Conservation (phyloP, 2,113 vertebrate species). For the Psittacula cyanocephala region DNA sequence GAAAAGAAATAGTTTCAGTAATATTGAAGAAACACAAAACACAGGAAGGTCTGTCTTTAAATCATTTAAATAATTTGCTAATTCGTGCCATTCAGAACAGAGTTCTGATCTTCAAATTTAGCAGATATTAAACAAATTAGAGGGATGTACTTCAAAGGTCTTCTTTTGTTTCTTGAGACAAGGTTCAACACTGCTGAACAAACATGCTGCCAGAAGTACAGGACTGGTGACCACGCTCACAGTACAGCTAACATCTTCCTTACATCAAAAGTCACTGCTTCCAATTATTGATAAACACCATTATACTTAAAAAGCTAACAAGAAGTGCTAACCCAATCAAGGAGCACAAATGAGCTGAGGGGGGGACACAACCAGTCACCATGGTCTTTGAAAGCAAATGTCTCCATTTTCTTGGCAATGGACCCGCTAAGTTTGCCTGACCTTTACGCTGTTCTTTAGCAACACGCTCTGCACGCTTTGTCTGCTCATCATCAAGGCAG, state of each 20-base stretch:
- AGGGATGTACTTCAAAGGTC: neutral
- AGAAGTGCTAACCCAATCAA: neutral
- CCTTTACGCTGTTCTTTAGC: neutral
- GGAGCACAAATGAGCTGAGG: neutral
- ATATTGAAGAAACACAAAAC: neutral
- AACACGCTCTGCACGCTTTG: neutral
- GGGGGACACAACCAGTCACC: neutral
- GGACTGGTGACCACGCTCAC: accelerated
- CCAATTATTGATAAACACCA: neutral
- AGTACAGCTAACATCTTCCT: neutral
- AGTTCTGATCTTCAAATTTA: neutral
- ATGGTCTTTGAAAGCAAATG: accelerated
- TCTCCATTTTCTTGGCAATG: neutral
- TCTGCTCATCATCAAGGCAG: neutral
- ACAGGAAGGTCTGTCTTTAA: neutral
- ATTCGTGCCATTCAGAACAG: neutral
- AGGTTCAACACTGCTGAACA: neutral
- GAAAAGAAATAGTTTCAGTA: neutral
- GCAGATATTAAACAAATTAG: neutral
- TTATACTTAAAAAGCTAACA: accelerated
- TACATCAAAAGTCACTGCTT: neutral
- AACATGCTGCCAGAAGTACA: neutral
- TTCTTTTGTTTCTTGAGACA: neutral
- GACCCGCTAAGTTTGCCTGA: neutral
- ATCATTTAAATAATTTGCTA: neutral